Evolutionary conservation across 2,888 invertebrate genomes (phyloP).

Genomic region (Tenthredo amoena): DNA sequence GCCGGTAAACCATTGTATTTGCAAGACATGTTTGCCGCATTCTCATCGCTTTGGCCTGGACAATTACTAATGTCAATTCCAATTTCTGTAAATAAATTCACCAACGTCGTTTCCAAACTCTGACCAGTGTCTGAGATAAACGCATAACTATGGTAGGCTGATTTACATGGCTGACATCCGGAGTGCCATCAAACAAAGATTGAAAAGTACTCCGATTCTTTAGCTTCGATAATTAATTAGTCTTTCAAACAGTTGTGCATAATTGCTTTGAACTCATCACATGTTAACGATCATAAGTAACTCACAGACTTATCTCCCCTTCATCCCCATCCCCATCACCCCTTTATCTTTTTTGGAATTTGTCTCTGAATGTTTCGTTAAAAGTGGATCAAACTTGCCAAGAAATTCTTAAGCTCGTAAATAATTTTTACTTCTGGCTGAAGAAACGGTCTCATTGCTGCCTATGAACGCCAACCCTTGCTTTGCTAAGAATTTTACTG

Average conservation of each 20-base stretch:
- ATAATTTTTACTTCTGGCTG: too few relatives aligned
- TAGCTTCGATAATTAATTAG: conserved; percentile 50
- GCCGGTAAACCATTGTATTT: conserved; percentile 54
- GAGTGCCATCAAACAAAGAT: conserved; percentile 55
- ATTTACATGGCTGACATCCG: conserved; percentile 57
- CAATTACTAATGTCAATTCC: conserved; percentile 55
- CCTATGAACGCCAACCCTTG: too few relatives aligned
- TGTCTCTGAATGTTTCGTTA: too few relatives aligned
- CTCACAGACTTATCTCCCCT: too few relatives aligned
- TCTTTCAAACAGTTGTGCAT: neutral
- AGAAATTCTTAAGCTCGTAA: too few relatives aligned
- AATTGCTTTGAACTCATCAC: too few relatives aligned
- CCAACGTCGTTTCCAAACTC: conserved; percentile 51
- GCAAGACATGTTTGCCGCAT: conserved; percentile 57
- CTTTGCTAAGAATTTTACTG: too few relatives aligned
- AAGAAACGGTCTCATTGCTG: too few relatives aligned
- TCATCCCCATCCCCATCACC: too few relatives aligned
- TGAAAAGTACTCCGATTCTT: conserved; percentile 56
- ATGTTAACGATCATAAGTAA: too few relatives aligned
- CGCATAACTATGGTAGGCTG: conserved; percentile 54
- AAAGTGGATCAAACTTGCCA: too few relatives aligned
- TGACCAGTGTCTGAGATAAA: conserved; percentile 47
- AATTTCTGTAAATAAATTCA: conserved; percentile 44
- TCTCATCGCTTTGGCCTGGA: conserved; percentile 55
- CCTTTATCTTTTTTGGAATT: too few relatives aligned